These are phyloP conservation scores for Actenoides hombroni DNA, from an alignment of 2,113 vertebrate genomes.

Conservation along the genomic window DNA sequence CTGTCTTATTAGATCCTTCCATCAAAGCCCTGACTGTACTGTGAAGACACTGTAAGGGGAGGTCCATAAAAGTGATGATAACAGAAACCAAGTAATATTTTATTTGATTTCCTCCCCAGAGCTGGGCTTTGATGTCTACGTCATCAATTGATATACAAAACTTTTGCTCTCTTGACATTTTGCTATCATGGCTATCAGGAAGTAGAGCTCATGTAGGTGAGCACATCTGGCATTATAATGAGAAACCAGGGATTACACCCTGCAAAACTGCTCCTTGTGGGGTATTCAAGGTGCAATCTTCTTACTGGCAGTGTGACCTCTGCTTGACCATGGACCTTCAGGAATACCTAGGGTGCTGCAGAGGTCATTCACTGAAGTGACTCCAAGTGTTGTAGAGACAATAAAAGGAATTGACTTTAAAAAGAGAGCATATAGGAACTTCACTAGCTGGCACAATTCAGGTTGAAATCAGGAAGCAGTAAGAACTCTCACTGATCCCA, in stretches of 20 bases:
- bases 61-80: not conserved
- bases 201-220: not conserved
- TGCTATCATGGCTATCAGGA: not conserved
- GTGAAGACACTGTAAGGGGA: not conserved
- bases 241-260: not conserved
- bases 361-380: not conserved
- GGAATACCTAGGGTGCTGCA: not conserved
- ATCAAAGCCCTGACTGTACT: not conserved
- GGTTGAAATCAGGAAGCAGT: not conserved
- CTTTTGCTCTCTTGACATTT: not conserved
- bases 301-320: not conserved
- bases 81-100: not conserved
- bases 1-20: not conserved
- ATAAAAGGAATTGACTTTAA: not conserved
- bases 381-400: not conserved
- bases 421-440: not conserved
- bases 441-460: not conserved
- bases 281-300: not conserved
- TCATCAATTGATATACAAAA: not conserved
- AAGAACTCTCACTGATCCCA: not conserved
- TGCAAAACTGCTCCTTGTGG: not conserved
- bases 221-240: not conserved
- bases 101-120: not conserved
- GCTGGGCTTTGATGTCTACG: not conserved
- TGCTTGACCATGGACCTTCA: not conserved